Percentiles rank a stretch among this genome's conserved stretches.
Evolutionary conservation across 2,797 vertebrate genomes (phyloP).

Genomic region (Microctenopoma steveboyesi): DNA sequence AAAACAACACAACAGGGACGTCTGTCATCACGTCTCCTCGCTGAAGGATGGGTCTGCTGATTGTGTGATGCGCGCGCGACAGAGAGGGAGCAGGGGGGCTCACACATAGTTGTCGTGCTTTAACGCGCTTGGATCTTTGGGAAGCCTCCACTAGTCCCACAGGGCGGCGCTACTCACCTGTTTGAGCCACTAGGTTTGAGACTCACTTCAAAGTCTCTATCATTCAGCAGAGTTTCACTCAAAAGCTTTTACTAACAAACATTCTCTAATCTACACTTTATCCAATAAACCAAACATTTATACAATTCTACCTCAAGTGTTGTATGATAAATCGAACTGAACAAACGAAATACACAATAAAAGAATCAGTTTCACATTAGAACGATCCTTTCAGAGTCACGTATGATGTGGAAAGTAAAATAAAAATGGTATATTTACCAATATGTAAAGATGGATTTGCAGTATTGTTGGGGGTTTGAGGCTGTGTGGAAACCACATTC

Average conservation of each 20-base stretch:
- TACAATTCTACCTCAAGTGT: neutral
- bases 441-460: neutral
- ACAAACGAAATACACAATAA: no score
- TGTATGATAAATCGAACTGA: neutral
- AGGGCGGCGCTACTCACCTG: constrained; percentile 70
- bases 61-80: constrained; percentile 33
- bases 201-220: no score
- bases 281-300: no score
- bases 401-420: neutral
- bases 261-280: neutral
- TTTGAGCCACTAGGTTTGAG: neutral
- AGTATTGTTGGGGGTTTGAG: neutral
- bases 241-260: neutral
- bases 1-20: constrained; percentile 51
- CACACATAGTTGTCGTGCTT: neutral
- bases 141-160: constrained; percentile 52
- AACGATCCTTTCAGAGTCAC: no score
- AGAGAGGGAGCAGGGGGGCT: no score
- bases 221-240: neutral
- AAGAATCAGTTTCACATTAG: no score
- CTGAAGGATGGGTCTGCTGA: constrained; percentile 19
- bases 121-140: neutral
- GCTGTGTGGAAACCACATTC: neutral
- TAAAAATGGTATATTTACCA: neutral
- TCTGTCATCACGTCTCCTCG: constrained; percentile 62